phyloP scores from a whole-genome alignment of 2,113 vertebrate genomes.

The Orientallactaga bullata region DNA sequence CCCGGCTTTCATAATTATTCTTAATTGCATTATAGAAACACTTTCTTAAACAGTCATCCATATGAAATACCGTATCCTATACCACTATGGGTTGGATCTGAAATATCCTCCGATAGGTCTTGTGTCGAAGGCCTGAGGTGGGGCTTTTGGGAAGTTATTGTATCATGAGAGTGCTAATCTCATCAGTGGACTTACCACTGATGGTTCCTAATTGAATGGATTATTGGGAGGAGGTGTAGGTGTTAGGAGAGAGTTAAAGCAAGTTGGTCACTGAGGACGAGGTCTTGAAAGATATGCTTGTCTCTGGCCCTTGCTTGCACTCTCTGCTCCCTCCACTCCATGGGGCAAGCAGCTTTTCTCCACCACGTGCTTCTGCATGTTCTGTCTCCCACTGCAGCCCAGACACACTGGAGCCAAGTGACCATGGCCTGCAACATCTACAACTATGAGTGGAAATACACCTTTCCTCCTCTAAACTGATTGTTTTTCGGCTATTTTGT shows the following conservation, averaged over 20 bases:
- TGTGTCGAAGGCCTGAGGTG: neutral
- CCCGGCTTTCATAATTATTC: conserved; percentile 6
- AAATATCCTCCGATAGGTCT: neutral
- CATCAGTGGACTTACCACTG: neutral
- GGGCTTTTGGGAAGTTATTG: neutral
- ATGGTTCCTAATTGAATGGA: neutral
- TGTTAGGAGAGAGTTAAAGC: neutral
- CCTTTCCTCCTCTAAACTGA: neutral
- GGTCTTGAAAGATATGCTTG: neutral
- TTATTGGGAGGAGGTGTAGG: neutral
- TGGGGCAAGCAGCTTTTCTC: neutral
- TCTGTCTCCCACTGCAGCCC: neutral
- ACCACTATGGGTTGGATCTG: neutral
- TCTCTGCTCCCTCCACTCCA: neutral
- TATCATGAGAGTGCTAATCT: neutral
- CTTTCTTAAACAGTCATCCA: neutral
- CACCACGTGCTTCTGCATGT: neutral
- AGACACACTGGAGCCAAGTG: neutral
- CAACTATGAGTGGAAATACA: neutral
- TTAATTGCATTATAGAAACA: neutral
- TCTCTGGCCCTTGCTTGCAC: neutral
- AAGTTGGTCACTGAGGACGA: neutral
- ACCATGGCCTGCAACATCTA: neutral
- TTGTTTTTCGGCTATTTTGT: neutral
- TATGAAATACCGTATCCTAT: neutral